Conservation (phyloP, 2,113 vertebrate genomes). For the Colossoma macropomum region DNA sequence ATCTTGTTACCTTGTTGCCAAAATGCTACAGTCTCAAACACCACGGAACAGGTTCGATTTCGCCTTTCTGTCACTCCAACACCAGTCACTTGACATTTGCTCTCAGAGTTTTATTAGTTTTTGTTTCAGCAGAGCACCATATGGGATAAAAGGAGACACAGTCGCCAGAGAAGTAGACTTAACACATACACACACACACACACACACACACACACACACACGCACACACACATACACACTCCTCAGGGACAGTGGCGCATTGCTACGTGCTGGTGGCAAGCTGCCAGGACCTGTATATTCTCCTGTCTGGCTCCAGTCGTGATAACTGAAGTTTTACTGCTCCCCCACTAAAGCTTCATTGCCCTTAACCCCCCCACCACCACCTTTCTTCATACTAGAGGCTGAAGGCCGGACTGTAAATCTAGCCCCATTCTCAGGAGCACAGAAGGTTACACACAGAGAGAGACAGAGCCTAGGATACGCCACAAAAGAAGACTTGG, state of each 20-base stretch:
- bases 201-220: background rate
- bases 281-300: background rate
- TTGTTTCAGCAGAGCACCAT: no score
- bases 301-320: background rate
- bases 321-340: constrained; percentile 19
- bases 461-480: background rate
- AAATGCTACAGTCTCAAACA: no score
- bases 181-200: background rate
- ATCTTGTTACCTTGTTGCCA: no score
- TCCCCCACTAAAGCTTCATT: background rate
- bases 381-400: background rate
- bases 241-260: background rate
- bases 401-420: constrained; percentile 2
- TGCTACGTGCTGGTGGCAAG: background rate
- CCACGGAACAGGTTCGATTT: no score
- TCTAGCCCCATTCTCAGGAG: constrained; percentile 2
- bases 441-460: constrained; percentile 3
- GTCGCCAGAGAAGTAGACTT: background rate
- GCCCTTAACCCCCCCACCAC: background rate
- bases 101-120: no score
- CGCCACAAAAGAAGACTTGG: constrained; percentile 28
- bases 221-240: background rate
- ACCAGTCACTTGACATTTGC: no score
- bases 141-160: background rate
- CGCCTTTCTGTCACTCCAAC: no score